Conservation (phyloP, 2,113 vertebrate genomes). For the Colistium nudipinnis region DNA sequence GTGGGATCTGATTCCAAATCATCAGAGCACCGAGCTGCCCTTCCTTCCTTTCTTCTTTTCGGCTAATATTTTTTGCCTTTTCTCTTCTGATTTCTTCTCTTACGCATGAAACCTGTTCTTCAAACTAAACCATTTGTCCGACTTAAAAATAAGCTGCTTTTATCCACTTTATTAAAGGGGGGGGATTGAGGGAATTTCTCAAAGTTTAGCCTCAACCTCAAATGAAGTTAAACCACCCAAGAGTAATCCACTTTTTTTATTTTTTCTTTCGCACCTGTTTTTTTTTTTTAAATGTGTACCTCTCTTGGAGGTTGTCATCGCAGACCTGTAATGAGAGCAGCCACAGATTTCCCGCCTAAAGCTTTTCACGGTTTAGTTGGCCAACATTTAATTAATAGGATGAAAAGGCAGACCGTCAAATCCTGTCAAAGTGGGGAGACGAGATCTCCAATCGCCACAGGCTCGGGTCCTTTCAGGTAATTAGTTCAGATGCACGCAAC, state of each 20-base stretch:
- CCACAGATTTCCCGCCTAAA: background rate
- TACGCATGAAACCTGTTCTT: conserved; percentile 63
- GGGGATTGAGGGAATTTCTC: conserved; percentile 41
- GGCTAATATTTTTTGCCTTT: conserved; percentile 46
- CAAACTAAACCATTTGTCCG: conserved; percentile 44
- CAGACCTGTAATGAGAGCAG: conserved; percentile 34
- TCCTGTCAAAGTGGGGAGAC: conserved; percentile 67
- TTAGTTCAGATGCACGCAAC: conserved; percentile 68
- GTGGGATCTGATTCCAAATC: conserved; percentile 92
- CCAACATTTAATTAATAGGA: conserved; percentile 61
- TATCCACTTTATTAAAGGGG: conserved; percentile 42
- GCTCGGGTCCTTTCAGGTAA: conserved; percentile 62
- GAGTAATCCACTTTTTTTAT: conserved; percentile 23
- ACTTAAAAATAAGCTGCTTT: conserved; percentile 51
- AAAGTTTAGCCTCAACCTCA: conserved; percentile 27
- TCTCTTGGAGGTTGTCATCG: background rate
- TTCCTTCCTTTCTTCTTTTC: conserved; percentile 47
- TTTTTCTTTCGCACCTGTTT: conserved; percentile 14
- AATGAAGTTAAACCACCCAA: conserved; percentile 37
- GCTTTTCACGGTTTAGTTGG: conserved; percentile 33
- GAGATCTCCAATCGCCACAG: conserved; percentile 40
- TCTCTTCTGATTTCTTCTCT: conserved; percentile 41
- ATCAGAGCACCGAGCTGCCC: conserved; percentile 49
- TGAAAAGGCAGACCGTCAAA: conserved; percentile 64
- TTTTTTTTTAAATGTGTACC: background rate